A percentile compares a stretch with the other conserved stretches of the same genome.
phyloP scores from a whole-genome alignment of 2,113 vertebrate genomes.

The Tretioscincus oriximinensis region DNA sequence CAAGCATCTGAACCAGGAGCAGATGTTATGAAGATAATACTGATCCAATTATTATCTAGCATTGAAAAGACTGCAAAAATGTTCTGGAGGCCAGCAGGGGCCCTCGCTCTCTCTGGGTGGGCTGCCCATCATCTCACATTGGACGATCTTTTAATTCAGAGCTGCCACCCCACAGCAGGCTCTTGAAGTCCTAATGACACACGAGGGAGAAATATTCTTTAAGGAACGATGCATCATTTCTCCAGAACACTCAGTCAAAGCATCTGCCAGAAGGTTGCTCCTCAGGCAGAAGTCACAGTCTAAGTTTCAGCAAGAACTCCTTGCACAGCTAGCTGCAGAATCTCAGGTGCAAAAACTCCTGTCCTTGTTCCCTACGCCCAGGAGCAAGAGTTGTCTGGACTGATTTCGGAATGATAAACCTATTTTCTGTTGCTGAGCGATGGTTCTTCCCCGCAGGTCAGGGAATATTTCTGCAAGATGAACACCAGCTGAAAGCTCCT shows the following conservation, averaged over 20 bases:
- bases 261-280: neutral
- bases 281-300: too few species aligned
- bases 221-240: neutral
- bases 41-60: conserved; percentile 57
- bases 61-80: conserved; percentile 29
- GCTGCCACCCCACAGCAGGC: neutral
- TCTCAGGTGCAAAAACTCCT: too few species aligned
- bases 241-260: neutral
- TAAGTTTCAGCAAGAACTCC: too few species aligned
- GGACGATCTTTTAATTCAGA: neutral
- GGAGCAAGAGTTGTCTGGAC: too few species aligned
- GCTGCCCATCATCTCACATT: conserved; percentile 24
- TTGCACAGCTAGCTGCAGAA: too few species aligned
- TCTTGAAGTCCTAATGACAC: neutral
- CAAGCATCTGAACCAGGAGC: conserved; percentile 51
- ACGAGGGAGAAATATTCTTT: neutral
- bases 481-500: too few species aligned
- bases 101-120: conserved; percentile 48
- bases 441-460: too few species aligned
- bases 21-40: conserved; percentile 55
- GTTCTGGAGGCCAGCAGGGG: conserved; percentile 38
- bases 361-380: too few species aligned
- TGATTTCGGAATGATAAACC: too few species aligned
- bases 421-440: too few species aligned
- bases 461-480: too few species aligned